phyloP scores from a whole-genome alignment of 2,888 invertebrate species.

The Drosophila suboccidentalis region DNA sequence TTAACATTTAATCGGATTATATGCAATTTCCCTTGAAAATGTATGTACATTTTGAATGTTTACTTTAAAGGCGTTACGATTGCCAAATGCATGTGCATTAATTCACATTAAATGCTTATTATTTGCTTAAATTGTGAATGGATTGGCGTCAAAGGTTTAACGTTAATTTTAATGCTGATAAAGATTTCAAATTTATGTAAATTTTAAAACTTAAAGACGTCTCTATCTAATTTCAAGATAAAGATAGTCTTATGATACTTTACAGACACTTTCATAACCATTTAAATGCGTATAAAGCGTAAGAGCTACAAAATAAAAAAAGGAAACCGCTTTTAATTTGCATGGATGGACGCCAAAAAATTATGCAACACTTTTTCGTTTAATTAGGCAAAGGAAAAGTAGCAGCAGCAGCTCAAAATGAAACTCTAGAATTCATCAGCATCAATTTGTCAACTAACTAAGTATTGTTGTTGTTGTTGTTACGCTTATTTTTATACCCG shows the following conservation, averaged over 20 bases:
- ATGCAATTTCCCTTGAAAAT: slow-evolving; percentile 1
- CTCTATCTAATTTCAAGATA: neutral
- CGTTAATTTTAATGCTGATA: neutral
- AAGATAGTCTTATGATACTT: neutral
- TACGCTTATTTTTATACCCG: neutral
- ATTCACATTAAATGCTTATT: neutral
- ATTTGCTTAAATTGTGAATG: neutral
- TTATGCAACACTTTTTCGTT: slow-evolving; percentile 66
- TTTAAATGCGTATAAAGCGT: slow-evolving; percentile 16
- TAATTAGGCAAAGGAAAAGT: slow-evolving; percentile 49
- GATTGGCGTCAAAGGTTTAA: neutral
- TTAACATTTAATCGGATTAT: slow-evolving; percentile 26
- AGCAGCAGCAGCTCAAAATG: slow-evolving; percentile 45
- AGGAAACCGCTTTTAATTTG: slow-evolving; percentile 44
- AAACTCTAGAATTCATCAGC: slow-evolving; percentile 66
- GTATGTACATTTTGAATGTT: neutral
- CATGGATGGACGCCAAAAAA: slow-evolving; percentile 39
- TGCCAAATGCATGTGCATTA: neutral
- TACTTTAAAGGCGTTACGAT: neutral
- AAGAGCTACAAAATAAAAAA: slow-evolving; percentile 7
- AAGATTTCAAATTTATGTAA: neutral
- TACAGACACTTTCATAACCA: neutral
- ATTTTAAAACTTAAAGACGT: no score
- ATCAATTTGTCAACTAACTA: slow-evolving; percentile 71
- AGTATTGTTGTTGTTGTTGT: slow-evolving; percentile 35